Conservation (phyloP, 1,140 invertebrate genomes). For the Drosophila takahashii region DNA sequence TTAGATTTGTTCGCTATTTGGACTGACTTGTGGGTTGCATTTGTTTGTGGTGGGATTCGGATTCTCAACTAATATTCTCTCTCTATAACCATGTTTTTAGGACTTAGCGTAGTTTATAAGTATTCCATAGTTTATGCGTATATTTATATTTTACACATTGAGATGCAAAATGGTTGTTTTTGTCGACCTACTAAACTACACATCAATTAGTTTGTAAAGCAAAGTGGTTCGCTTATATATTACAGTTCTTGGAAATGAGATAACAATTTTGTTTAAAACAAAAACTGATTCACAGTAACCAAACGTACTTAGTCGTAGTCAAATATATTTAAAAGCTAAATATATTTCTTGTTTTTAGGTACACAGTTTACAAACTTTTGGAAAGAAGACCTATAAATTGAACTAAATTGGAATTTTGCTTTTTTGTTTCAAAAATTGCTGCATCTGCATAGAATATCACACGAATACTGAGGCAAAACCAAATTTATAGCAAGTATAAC, state of each 20-base stretch:
- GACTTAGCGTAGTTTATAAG: constrained; percentile 20
- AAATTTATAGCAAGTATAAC: constrained; percentile 65
- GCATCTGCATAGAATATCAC: constrained; percentile 72
- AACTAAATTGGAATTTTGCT: constrained; percentile 46
- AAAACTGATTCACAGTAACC: constrained; percentile 55
- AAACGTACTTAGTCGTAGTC: constrained; percentile 57
- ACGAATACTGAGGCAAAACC: constrained; percentile 69
- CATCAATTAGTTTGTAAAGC: constrained; percentile 50
- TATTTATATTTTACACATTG: constrained; percentile 40
- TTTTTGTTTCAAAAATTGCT: constrained; percentile 21
- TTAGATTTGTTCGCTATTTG: constrained; percentile 42
- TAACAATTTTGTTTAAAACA: constrained; percentile 66
- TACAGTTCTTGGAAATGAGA: constrained; percentile 54
- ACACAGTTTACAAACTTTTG: constrained; percentile 76
- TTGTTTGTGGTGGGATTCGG: constrained; percentile 77
- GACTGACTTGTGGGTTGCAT: constrained; percentile 76
- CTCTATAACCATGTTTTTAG: constrained; percentile 28
- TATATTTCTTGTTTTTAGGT: constrained; percentile 55
- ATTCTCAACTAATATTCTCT: constrained; percentile 52
- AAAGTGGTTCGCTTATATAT: constrained; percentile 34
- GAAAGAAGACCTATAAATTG: constrained; percentile 56
- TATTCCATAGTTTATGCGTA: constrained; percentile 30
- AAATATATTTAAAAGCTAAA: constrained; percentile 29
- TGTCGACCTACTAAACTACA: constrained; percentile 48
- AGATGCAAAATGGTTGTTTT: constrained; percentile 40